phyloP scores from a whole-genome alignment of 1,140 invertebrate genomes.

The Chrysomallon squamiferum region DNA sequence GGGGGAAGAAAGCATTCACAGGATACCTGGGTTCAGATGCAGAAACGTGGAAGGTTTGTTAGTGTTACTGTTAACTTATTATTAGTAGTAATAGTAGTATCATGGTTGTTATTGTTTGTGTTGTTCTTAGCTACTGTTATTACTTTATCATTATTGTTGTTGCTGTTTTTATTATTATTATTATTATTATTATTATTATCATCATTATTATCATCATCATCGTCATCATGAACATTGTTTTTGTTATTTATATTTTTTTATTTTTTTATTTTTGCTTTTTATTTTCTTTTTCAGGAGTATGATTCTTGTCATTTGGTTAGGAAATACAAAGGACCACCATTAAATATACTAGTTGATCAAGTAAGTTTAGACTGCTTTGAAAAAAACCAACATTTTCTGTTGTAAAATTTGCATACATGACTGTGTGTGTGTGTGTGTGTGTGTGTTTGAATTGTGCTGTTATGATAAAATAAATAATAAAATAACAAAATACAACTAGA shows the following conservation, averaged over 20 bases:
- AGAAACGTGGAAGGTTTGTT: slow-evolving; percentile 71
- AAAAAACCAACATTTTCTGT: not conserved
- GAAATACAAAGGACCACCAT: slow-evolving; percentile 80
- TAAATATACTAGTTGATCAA: slow-evolving; percentile 91
- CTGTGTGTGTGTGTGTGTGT: not conserved
- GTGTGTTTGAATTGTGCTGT: not conserved
- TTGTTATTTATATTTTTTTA: not conserved
- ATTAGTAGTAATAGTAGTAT: not conserved
- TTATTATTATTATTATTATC: slow-evolving; percentile 6
- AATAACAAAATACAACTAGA: not conserved
- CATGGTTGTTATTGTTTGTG: not conserved
- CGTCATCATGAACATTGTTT: not conserved
- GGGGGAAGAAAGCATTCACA: slow-evolving; percentile 84
- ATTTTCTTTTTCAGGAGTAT: slow-evolving; percentile 69
- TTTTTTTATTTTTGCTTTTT: not conserved
- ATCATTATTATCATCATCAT: not conserved
- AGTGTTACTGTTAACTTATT: not conserved
- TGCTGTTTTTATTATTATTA: not conserved
- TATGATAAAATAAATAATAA: not conserved
- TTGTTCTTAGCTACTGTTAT: not conserved
- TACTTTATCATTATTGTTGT: not conserved
- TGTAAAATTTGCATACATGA: not conserved
- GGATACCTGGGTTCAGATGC: slow-evolving; percentile 82
- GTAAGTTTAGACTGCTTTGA: slow-evolving; percentile 65
- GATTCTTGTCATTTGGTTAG: slow-evolving; percentile 87